Conservation (phyloP, 2,888 invertebrate genomes). For the Pterobdella sp. region DNA sequence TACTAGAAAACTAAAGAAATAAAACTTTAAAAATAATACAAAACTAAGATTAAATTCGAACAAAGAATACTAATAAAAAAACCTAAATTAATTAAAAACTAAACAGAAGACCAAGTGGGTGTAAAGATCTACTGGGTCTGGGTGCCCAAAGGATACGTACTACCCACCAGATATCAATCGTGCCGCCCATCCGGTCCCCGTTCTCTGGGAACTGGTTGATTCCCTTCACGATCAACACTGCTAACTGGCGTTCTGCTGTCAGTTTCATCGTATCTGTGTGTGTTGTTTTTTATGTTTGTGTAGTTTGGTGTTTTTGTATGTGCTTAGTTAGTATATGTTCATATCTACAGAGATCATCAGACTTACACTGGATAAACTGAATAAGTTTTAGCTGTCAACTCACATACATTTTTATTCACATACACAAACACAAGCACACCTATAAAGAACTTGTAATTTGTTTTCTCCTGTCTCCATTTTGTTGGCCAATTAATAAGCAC, state of each 20-base stretch:
- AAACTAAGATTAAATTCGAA: too few species aligned
- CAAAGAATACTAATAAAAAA: too few species aligned
- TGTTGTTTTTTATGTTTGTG: not conserved
- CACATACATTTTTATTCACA: too few species aligned
- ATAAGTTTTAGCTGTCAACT: too few species aligned
- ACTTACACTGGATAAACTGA: too few species aligned
- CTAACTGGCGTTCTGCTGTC: slow-evolving; percentile 66
- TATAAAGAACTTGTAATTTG: slow-evolving; percentile 48
- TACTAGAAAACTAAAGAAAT: too few species aligned
- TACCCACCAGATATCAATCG: slow-evolving; percentile 99
- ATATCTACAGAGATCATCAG: too few species aligned
- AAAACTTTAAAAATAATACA: too few species aligned
- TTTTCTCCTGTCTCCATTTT: slow-evolving; percentile 79
- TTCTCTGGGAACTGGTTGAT: slow-evolving; percentile 93
- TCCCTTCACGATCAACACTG: slow-evolving; percentile 90
- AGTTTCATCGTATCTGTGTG: slow-evolving; percentile 58
- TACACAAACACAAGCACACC: slow-evolving; percentile 37
- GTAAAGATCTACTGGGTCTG: too few species aligned
- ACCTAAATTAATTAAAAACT: too few species aligned
- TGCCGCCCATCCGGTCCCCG: slow-evolving; percentile 70
- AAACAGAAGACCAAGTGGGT: too few species aligned
- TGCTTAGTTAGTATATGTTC: too few species aligned
- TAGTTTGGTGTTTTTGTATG: not conserved
- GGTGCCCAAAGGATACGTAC: slow-evolving; percentile 63
- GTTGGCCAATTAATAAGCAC: slow-evolving; percentile 97